phyloP scores from a whole-genome alignment of 1,140 invertebrate genomes.

The Steinernema feltiae region DNA sequence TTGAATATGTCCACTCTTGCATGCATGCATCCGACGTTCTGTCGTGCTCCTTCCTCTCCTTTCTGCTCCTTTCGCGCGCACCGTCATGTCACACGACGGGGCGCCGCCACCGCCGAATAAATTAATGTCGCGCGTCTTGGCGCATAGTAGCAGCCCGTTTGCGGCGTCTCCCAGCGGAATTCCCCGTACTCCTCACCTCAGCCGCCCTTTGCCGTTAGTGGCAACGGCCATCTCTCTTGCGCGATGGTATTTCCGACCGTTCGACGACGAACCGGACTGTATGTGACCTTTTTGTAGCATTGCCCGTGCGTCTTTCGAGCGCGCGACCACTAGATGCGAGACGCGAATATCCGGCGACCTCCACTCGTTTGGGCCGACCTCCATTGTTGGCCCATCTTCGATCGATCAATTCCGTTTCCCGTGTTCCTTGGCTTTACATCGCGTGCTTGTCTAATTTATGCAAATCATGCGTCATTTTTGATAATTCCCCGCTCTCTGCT shows the following conservation, averaged over 20 bases:
- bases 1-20: conserved; percentile 15
- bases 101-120: conserved; percentile 5
- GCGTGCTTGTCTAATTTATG: conserved; percentile 1
- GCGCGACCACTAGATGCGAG: conserved; percentile 12
- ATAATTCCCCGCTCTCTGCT: not conserved
- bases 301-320: not conserved
- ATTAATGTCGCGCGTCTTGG: conserved; percentile 8
- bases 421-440: not conserved
- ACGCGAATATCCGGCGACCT: conserved; percentile 9
- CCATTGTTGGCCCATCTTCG: conserved; percentile 7
- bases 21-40: conserved; percentile 1
- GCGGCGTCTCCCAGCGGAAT: not conserved
- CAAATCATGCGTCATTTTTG: conserved; percentile 3
- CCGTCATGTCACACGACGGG: conserved; percentile 11
- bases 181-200: not conserved
- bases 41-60: not conserved
- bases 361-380: conserved; percentile 10
- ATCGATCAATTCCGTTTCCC: not conserved
- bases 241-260: not conserved
- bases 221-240: not conserved
- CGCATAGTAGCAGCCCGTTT: not conserved
- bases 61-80: not conserved
- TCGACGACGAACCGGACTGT: not conserved
- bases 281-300: conserved; percentile 10
- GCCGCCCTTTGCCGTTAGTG: not conserved